phyloP scores from a whole-genome alignment of 2,888 invertebrate species.

The Noctua comes region DNA sequence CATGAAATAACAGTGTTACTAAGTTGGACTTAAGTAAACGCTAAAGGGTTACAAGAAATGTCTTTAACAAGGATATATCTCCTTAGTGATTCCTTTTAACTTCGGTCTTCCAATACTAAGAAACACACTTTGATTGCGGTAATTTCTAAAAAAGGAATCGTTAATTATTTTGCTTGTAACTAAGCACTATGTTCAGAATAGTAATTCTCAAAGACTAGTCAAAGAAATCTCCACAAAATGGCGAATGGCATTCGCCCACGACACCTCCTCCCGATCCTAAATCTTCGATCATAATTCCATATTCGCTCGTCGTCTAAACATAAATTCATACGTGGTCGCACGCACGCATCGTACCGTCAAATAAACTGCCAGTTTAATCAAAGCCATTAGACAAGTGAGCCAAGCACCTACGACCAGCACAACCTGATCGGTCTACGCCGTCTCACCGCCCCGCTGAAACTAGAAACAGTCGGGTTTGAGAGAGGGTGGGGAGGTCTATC shows the following conservation, averaged over 20 bases:
- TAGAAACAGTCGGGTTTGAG: constrained; percentile 57
- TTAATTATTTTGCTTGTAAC: neutral
- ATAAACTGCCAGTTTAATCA: constrained; percentile 91
- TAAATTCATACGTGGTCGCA: constrained; percentile 89
- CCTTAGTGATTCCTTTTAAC: neutral
- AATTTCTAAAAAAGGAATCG: neutral
- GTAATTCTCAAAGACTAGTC: neutral
- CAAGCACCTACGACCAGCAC: constrained; percentile 83
- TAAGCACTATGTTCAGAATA: neutral
- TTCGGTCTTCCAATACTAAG: neutral
- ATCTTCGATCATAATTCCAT: constrained; percentile 86
- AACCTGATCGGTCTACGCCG: constrained; percentile 78
- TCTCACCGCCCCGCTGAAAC: constrained; percentile 69
- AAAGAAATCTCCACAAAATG: constrained; percentile 13
- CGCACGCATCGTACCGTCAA: constrained; percentile 89
- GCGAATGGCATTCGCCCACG: constrained; percentile 25
- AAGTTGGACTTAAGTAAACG: too few relatives aligned
- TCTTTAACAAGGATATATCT: neutral
- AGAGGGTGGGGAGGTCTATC: constrained; percentile 77
- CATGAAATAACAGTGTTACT: neutral
- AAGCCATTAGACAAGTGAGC: constrained; percentile 90
- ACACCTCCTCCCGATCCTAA: constrained; percentile 72
- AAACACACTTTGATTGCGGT: neutral
- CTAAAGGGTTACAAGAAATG: neutral
- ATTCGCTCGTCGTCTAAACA: constrained; percentile 85